Evolutionary conservation across 2,888 invertebrate species (phyloP).

Genomic region (Chaitophorus viminalis): DNA sequence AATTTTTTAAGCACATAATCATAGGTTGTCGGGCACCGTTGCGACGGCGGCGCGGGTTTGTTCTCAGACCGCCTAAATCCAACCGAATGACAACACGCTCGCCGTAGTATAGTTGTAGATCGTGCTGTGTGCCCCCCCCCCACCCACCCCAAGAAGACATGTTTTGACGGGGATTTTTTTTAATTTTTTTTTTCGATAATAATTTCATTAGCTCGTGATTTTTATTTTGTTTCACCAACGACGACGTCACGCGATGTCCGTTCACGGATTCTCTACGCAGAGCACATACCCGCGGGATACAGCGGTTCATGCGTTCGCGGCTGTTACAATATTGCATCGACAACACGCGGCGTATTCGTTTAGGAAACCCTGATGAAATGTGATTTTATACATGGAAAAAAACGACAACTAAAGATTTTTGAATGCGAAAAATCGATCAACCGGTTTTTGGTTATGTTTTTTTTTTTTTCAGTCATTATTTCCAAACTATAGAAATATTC

Average conservation of each 20-base stretch:
- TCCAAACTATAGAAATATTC: conserved; percentile 22
- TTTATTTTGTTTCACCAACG: background rate
- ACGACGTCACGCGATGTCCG: conserved; percentile 43
- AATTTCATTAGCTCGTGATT: conserved; percentile 21
- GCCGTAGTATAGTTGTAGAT: background rate
- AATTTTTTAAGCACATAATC: conserved; percentile 11
- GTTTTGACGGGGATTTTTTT: background rate
- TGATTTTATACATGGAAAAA: background rate
- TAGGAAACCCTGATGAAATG: conserved; percentile 3
- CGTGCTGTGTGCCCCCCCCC: background rate
- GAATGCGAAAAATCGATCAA: conserved; percentile 41
- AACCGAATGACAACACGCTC: conserved; percentile 41
- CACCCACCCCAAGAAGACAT: background rate
- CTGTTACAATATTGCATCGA: background rate
- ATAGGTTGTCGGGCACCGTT: background rate
- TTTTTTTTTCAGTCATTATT: conserved; percentile 8
- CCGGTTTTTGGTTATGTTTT: conserved; percentile 33
- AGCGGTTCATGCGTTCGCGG: too few relatives aligned
- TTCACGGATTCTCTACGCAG: conserved; percentile 17
- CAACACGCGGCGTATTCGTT: background rate
- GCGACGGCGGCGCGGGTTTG: background rate
- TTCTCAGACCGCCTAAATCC: conserved; percentile 32
- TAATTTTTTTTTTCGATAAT: background rate
- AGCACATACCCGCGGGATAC: background rate
- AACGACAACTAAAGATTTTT: background rate